A percentile compares a stretch with the other conserved stretches of the same genome.
These are phyloP conservation scores for Tetragonisca angustula DNA, from an alignment of 2,888 invertebrate species.

Conservation along the genomic window DNA sequence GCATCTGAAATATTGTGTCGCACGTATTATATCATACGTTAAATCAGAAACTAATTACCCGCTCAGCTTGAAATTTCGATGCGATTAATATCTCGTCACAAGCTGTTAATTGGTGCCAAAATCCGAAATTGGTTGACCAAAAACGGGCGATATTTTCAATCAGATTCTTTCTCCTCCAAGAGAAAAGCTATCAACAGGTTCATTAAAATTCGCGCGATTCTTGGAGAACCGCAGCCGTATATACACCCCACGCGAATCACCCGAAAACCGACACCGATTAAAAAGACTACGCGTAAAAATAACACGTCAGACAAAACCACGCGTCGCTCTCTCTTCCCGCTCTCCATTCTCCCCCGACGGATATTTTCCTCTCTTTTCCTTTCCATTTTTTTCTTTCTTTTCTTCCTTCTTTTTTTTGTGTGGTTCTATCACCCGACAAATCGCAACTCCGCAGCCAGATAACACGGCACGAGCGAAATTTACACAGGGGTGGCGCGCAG, in stretches of 20 bases:
- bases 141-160: no score
- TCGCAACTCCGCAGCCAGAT: not conserved
- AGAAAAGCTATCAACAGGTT: conserved; percentile 44
- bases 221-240: conserved; percentile 3
- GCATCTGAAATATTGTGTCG: no score
- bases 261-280: conserved; percentile 12
- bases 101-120: no score
- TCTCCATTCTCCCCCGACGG: not conserved
- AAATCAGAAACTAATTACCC: no score
- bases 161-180: no score
- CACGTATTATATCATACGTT: no score
- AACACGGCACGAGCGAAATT: conserved; percentile 10
- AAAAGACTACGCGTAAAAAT: conserved; percentile 13
- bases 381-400: not conserved
- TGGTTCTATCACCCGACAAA: not conserved
- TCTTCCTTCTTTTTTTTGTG: no score
- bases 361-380: not conserved
- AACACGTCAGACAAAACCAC: not conserved
- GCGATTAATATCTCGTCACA: no score
- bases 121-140: no score
- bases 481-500: conserved; percentile 1
- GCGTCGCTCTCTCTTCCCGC: not conserved
- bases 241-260: not conserved
- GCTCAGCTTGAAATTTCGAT: no score
- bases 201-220: conserved; percentile 31